These are phyloP conservation scores for Eristalinus aeneus DNA, from an alignment of 2,888 invertebrate genomes.

Conservation along the genomic window DNA sequence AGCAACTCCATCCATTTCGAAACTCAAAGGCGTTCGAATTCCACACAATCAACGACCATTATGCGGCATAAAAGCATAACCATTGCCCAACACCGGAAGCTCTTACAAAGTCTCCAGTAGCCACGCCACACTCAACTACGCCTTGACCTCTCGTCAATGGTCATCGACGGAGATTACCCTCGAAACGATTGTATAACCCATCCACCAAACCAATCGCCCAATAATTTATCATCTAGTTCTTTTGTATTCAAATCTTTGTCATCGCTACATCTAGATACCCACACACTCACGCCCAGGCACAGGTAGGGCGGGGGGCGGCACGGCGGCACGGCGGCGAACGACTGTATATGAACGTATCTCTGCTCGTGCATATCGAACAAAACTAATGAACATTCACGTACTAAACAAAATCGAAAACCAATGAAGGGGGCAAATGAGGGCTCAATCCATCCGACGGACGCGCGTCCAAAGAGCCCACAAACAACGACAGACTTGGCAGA, in stretches of 20 bases:
- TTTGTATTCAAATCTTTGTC: conserved; percentile 56
- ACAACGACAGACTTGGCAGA: conserved; percentile 6
- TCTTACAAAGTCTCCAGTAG: background rate
- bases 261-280: conserved; percentile 13
- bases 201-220: conserved; percentile 18
- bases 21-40: background rate
- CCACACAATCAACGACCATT: background rate
- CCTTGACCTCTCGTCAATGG: background rate
- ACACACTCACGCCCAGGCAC: conserved; percentile 1
- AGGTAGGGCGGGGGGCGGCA: no score
- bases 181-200: conserved; percentile 19
- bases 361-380: conserved; percentile 45
- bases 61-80: background rate
- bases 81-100: background rate
- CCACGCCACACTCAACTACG: background rate
- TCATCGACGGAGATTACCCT: background rate
- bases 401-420: conserved; percentile 41
- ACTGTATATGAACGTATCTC: background rate
- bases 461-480: conserved; percentile 13
- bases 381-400: conserved; percentile 54
- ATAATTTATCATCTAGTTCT: conserved; percentile 46
- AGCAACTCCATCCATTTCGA: background rate
- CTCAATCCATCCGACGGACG: background rate
- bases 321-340: background rate
- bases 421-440: conserved; percentile 22